Base-by-base conservation (phyloP, 2,888 invertebrate species). In the Tromatobia lineatoria region DNA sequence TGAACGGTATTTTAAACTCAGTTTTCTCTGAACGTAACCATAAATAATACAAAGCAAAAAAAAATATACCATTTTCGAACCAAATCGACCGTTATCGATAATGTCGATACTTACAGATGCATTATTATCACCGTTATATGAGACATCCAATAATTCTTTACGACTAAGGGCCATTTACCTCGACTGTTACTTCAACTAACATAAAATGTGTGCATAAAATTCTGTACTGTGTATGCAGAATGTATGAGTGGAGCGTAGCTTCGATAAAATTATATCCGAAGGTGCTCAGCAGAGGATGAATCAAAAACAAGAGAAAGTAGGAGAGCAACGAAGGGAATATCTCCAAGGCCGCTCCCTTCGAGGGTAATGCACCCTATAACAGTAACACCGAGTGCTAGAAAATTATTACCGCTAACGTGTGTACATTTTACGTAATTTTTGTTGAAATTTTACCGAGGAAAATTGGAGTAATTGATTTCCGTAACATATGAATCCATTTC, bases 351-450 rank as follows among this genome's bases (percentile, higher is more conserved):
- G 29, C 4, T 29, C 29, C 29, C 29, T 29, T 3, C 29, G 2
- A 2, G 61, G 45, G 52, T 34, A 25, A 20, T 23, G n/a, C 34
- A 10, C 25, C 13, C n/a, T 13, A 38, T 70, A 20, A 47, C n/a
- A 52, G 11, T 34, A 71, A 18, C 23, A 13, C 18, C n/a, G n/a
- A 15, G 34, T 70, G 29, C 25, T 64, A 45, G 74, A 66, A 79
- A 83, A 79, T 79, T n/a, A n/a, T 79, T 83, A 79, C 79, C 54
- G 38, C 15, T n/a, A 15, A 25, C 15, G 34, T 29, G 45, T 25
- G 76, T 38, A 42, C 25, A 23, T 61, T 73, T 57, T 42, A 67
- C 76, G 29, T 67, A 83, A 64, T 66, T 83, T 59, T 29, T 15
- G 15, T 29, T 15, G 34, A 10, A 52, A 10, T 52, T n/a, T 59